Conservation (phyloP, 2,888 invertebrate species). For the Mythimna vitellina region DNA sequence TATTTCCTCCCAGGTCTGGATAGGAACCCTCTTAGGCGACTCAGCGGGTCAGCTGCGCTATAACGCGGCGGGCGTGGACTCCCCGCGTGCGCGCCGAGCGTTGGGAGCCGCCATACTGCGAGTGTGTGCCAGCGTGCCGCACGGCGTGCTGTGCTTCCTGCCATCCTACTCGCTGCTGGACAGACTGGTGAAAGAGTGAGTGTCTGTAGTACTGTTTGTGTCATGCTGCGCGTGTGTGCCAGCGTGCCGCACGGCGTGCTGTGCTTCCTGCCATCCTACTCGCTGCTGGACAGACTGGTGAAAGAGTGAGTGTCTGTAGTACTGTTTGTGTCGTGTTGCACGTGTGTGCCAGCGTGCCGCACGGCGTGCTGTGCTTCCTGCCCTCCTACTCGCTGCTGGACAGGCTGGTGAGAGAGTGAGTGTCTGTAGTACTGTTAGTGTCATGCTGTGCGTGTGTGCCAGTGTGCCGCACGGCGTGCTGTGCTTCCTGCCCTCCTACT, state of each 20-base stretch:
- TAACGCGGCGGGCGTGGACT: conserved; percentile 17
- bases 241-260: neutral
- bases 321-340: no score
- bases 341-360: conserved; percentile 77
- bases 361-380: conserved; percentile 94
- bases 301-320: no score
- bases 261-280: neutral
- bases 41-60: conserved; percentile 78
- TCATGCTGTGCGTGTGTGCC: no score
- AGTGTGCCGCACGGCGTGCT: no score
- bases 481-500: no score
- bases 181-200: conserved; percentile 56
- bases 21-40: conserved; percentile 86
- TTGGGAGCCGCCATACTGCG: conserved; percentile 90
- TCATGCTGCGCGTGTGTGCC: no score
- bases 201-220: neutral
- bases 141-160: conserved; percentile 94
- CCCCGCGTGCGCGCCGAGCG: conserved; percentile 71
- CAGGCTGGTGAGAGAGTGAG: conserved; percentile 3
- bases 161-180: conserved; percentile 91
- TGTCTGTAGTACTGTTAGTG: no score
- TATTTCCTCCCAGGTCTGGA: conserved; percentile 89
- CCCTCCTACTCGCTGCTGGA: conserved; percentile 91
- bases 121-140: conserved; percentile 91
- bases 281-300: no score